Base-by-base conservation (phyloP, 2,888 invertebrate genomes). In the Torymus texanus region DNA sequence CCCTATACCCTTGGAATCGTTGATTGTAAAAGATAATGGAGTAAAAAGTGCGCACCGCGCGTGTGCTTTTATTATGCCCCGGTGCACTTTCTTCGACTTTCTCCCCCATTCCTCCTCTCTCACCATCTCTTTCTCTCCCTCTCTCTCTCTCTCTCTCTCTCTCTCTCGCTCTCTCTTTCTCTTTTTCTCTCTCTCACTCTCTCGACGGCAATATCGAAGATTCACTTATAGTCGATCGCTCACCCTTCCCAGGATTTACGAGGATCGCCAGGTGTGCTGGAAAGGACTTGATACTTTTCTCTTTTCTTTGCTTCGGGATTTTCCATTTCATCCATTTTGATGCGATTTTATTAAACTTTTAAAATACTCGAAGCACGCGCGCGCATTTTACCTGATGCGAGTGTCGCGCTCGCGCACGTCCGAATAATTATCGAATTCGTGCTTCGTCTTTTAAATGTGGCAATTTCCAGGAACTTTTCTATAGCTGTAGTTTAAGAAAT, bases 201-300 rank as follows among this genome's bases (percentile, higher is more conserved):
- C 41, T 56, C 14, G 14, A 12, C 24, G 41, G 62, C 65, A 73
- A 74, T 66, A 74, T 74, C 55, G 56, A 65, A 66, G 58, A 74
- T 74, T 74, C 65, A 59, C 65, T 74, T 74, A 66, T 55, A 58
- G 65, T 58, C 63, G 74, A 73, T 73, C 73, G 74, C 58, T 66
- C 66, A 58, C 50, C 65, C 58, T 66, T 50, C 73, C 12, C 16
- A 58, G 58, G 65, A 66, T 74, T 74, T 74, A 74, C 65, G 74
- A 66, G 41, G 50, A 65, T 58, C 63, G 55, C 73, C 73, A 73
- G 73, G 63, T 74, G 74, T 66, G 50, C 4, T 65, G 18, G 65
- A 66, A 66, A 53, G 63, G 56, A 56, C 65, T 74, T 65, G 58
- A 41, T 21, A 55, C 50, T 73, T 24, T 41, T 29, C 63, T 12